Percentiles rank a stretch among this genome's conserved stretches.
Conservation (phyloP, 1,140 invertebrate genomes). For the Trissolcus basalis region DNA sequence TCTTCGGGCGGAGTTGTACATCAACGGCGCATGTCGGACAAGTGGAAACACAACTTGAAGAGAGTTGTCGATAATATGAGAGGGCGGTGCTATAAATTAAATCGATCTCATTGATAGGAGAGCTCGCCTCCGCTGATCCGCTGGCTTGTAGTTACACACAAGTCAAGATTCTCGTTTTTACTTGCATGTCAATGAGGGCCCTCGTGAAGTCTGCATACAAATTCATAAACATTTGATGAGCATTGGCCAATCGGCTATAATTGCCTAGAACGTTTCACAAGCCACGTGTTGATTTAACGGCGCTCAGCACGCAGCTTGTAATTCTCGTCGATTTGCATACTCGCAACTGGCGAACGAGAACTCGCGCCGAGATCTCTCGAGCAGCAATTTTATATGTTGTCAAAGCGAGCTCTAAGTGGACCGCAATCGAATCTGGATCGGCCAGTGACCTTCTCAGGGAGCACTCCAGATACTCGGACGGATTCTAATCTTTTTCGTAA, state of each 20-base stretch:
- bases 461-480: slow-evolving; percentile 48
- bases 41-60: no score
- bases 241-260: slow-evolving; percentile 28
- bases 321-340: slow-evolving; percentile 39
- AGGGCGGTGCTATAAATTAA: no score
- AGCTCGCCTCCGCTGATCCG: no score
- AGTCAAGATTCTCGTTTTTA: neutral
- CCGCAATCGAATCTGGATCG: slow-evolving; percentile 45
- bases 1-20: no score
- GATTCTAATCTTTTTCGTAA: slow-evolving; percentile 41
- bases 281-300: slow-evolving; percentile 37
- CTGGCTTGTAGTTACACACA: neutral
- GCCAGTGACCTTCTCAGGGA: slow-evolving; percentile 40
- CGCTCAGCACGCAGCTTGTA: slow-evolving; percentile 9
- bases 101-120: no score
- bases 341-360: slow-evolving; percentile 10
- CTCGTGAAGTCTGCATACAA: slow-evolving; percentile 29
- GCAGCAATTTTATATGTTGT: slow-evolving; percentile 17
- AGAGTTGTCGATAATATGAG: no score
- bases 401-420: slow-evolving; percentile 19
- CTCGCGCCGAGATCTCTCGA: slow-evolving; percentile 8
- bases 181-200: neutral
- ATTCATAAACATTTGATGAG: slow-evolving; percentile 44
- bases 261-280: slow-evolving; percentile 21
- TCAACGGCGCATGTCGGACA: no score